Evolutionary conservation across 2,888 invertebrate species (phyloP), one percentile per base, ranked within the genome.

Genomic region (Parnassius glacialis): DNA sequence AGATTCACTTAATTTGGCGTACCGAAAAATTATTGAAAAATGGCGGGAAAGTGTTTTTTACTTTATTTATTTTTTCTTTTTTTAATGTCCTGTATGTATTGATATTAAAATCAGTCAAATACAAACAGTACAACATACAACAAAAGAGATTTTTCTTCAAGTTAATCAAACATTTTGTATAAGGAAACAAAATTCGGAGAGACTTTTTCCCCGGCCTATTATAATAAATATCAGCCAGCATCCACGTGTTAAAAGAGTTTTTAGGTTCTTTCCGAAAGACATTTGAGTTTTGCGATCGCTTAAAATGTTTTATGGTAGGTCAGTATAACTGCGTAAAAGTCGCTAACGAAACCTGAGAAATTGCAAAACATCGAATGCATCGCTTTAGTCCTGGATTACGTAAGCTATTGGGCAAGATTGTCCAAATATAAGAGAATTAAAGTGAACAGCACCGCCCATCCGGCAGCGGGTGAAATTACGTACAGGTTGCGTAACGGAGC

Each of bases 351-450:
- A 84, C 81, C 84, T 76, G 72, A 77, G 56, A 81, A 80, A 87
- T 89, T 87, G 83, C 89, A 84, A 89, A 85, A 90, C 75, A 67
- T 74, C 75, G 73, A 80, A 77, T 79, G 78, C 63, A 63, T 68
- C 73, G 76, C 74, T 79, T 84, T 85, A 81, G 84, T 90, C 90
- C 90, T 86, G 80, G 70, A 79, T 90, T 90, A 80, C 84, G 81
- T 85, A 90, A 89, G 68, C 59, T 66, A 75, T 90, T 89, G 83
- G 75, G 83, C 80, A 90, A 90, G 70, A 80, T 81, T 83, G 81
- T 77, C 80, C 83, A 83, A 85, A 84, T 80, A 76, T 81, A 83
- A 75, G 78, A 80, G 78, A 78, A 80, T 79, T 78, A 81, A 81
- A 80, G 74, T 78, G 74, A 76, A 77, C 79, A 69, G 70, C 73